These are phyloP conservation scores for Eupristina koningsbergeri DNA, from an alignment of 1,140 invertebrate species.

Conservation along the genomic window DNA sequence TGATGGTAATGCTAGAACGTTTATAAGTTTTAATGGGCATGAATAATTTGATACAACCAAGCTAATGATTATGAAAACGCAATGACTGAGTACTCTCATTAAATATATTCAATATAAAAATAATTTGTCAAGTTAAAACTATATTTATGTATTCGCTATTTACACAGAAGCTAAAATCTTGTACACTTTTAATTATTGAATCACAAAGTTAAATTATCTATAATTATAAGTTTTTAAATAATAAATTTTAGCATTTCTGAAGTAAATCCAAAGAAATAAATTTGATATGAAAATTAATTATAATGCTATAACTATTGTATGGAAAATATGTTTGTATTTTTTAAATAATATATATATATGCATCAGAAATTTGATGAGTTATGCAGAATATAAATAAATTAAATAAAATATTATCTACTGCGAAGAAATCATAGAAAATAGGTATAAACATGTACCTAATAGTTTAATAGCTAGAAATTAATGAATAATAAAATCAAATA, in stretches of 20 bases:
- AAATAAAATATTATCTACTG: neutral
- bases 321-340: neutral
- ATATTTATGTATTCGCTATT: neutral
- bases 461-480: slow-evolving; percentile 37
- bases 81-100: neutral
- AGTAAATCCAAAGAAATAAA: no score
- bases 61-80: slow-evolving; percentile 9
- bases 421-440: slow-evolving; percentile 24
- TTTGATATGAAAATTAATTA: neutral
- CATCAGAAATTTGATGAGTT: neutral
- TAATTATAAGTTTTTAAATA: neutral
- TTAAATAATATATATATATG: slow-evolving; percentile 4
- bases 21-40: neutral
- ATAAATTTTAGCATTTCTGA: neutral
- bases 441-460: slow-evolving; percentile 27
- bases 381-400: slow-evolving; percentile 41
- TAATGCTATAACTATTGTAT: no score
- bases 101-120: neutral
- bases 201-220: neutral
- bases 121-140: neutral
- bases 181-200: neutral
- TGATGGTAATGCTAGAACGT: neutral
- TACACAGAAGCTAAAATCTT: neutral
- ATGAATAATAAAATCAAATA: neutral
- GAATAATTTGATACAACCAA: neutral